A percentile compares a stretch with the other conserved stretches of the same genome.
Evolutionary conservation across 2,888 invertebrate genomes (phyloP).

Genomic region (Phalangium opilio): DNA sequence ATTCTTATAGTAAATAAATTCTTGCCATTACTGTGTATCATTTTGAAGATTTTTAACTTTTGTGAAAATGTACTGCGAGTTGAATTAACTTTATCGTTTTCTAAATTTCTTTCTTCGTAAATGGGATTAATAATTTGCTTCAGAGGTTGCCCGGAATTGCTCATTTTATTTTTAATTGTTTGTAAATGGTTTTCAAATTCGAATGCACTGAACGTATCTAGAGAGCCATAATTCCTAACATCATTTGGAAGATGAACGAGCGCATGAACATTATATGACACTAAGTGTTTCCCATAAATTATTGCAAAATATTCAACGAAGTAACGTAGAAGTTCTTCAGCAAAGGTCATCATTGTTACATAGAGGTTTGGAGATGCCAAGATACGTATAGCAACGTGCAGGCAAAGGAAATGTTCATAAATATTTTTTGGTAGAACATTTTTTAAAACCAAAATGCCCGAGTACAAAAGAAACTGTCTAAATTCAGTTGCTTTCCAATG

Average conservation of each 20-base stretch:
- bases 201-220: constrained; percentile 21
- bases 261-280: constrained; percentile 24
- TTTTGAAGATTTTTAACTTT: not conserved
- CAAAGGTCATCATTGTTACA: no score
- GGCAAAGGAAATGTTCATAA: constrained; percentile 20
- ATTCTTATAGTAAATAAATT: no score
- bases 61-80: no score
- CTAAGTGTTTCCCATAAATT: constrained; percentile 19
- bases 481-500: constrained; percentile 26
- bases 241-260: constrained; percentile 22
- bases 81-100: no score
- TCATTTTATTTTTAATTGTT: constrained; percentile 15
- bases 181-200: constrained; percentile 22
- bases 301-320: constrained; percentile 19
- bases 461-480: constrained; percentile 22
- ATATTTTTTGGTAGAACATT: constrained; percentile 10
- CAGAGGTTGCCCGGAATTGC: not conserved
- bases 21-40: not conserved
- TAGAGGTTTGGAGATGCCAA: constrained; percentile 5
- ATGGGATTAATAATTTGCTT: not conserved
- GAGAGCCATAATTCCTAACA: constrained; percentile 16
- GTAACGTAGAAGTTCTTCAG: constrained; percentile 1
- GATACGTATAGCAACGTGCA: constrained; percentile 19
- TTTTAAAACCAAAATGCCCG: constrained; percentile 21
- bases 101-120: not conserved